Percentiles rank a stretch among this genome's conserved stretches.
These are phyloP conservation scores for Dendrolimus kikuchii DNA, from an alignment of 1,140 invertebrate species.

Conservation along the genomic window DNA sequence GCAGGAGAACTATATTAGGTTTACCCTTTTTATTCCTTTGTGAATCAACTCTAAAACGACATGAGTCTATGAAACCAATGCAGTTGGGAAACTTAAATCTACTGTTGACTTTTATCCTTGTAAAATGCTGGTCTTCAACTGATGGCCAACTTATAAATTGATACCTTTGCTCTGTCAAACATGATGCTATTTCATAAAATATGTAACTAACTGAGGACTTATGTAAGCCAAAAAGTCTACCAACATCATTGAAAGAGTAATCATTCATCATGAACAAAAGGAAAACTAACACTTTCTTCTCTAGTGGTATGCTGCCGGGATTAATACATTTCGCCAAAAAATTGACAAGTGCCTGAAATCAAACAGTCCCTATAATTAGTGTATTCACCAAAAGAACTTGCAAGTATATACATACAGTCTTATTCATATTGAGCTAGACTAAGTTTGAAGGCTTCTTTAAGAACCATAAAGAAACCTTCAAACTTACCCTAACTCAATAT, in stretches of 20 bases:
- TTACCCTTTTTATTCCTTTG: constrained; percentile 33
- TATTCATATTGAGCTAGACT: too few species aligned
- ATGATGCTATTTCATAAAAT: constrained; percentile 47
- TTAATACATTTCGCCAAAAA: constrained; percentile 37
- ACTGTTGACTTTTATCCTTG: constrained; percentile 55
- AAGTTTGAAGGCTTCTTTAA: too few species aligned
- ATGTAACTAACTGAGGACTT: constrained; percentile 55
- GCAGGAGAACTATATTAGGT: constrained; percentile 44
- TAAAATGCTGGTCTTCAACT: constrained; percentile 55
- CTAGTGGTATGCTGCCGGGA: constrained; percentile 33
- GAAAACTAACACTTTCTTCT: constrained; percentile 61
- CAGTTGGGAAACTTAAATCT: constrained; percentile 59
- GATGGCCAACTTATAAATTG: constrained; percentile 60
- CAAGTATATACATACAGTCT: too few species aligned
- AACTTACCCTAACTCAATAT: neutral
- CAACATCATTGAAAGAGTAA: constrained; percentile 49
- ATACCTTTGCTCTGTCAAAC: constrained; percentile 39
- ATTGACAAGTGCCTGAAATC: constrained; percentile 44
- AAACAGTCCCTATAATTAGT: neutral
- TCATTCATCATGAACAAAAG: constrained; percentile 47
- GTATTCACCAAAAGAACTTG: too few species aligned
- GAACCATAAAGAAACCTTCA: too few species aligned
- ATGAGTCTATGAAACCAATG: constrained; percentile 61
- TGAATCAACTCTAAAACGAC: constrained; percentile 44
- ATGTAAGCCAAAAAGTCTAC: constrained; percentile 45